phyloP scores from a whole-genome alignment of 2,797 vertebrate genomes.

The Galaxias olidus region DNA sequence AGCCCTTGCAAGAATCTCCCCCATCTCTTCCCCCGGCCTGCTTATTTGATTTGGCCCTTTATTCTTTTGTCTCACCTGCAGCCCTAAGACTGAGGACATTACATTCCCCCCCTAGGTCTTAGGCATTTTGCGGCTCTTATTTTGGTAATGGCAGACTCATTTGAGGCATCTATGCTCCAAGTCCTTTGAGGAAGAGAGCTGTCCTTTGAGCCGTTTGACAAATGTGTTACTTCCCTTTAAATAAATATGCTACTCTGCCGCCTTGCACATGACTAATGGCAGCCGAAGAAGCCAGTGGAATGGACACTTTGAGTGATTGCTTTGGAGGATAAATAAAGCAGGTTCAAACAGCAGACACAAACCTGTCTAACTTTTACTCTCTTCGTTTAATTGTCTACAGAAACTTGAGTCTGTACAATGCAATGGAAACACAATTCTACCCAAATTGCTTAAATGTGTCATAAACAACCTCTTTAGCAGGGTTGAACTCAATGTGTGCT shows the following conservation, averaged over 20 bases:
- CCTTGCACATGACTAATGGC: constrained; percentile 66
- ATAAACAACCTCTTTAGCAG: too few species aligned
- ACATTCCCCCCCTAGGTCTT: neutral
- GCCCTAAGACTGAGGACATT: neutral
- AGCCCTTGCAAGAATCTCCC: constrained; percentile 6
- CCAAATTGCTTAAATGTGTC: too few species aligned
- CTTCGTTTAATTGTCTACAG: neutral
- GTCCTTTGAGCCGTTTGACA: constrained; percentile 51
- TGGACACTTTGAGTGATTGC: constrained; percentile 57
- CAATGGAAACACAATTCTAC: too few species aligned
- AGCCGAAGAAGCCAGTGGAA: constrained; percentile 50
- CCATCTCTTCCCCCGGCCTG: neutral
- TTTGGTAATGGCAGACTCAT: constrained; percentile 14
- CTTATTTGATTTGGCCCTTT: constrained; percentile 11
- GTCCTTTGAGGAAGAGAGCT: constrained; percentile 22
- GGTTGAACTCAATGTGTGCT: too few species aligned
- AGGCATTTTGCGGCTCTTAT: neutral
- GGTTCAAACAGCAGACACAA: neutral
- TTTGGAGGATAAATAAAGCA: constrained; percentile 56
- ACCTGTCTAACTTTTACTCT: constrained; percentile 12
- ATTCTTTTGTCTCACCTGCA: neutral
- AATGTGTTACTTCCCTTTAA: constrained; percentile 61
- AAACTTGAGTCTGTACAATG: too few species aligned
- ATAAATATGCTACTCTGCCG: constrained; percentile 66
- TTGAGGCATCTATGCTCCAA: constrained; percentile 12